Base-by-base conservation (phyloP, 2,888 invertebrate species). In the Cataglyphis albicans region DNA sequence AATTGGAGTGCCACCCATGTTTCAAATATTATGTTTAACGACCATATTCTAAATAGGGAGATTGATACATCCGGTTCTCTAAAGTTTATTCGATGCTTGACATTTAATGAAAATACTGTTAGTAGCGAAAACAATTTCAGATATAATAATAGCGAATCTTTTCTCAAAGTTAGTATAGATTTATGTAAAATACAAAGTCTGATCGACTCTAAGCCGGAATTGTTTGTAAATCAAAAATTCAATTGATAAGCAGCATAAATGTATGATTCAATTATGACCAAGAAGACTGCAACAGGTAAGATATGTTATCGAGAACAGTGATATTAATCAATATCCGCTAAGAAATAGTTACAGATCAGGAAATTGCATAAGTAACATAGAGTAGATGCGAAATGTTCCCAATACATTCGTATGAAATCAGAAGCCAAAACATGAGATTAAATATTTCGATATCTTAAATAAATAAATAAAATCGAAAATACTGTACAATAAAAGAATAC, bases 161-260 rank as follows among this genome's bases (percentile, higher is more conserved):
- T 87, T 44, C 84, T 92, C 61, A 91, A 90, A 90, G 92, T 94
- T 55, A 94, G 93, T 72, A 93, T 94, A 73, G 94, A 94, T 87
- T 86, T 94, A 44, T 84, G 87, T 18, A 93, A 90, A 84, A 92
- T 94, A 78, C 88, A 85, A 57, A 81, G 85, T 15, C 83, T 92
- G 3, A 82, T 94, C 0, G 87, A 86, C 44, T 80, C 82, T 21
- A 92, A 91, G 52, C 88, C 92, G 4, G 82, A 90, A 75, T 85
- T 91, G 48, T 88, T 92, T 83, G 65, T 80, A 29, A 89, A 87
- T 59, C 9, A 15, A 6, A 35, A 52, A 35, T 18, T 18, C 10
- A 7, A 65, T 1, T 12, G n/a, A 80, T 41, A 55, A 10, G 21
- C 44, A 4, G 9, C 21, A 6, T 41, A 38, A 32, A 5, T 15